A percentile compares a stretch with the other conserved stretches of the same genome.
Conservation (phyloP, 2,113 vertebrate genomes). For the Amazona vittata region DNA sequence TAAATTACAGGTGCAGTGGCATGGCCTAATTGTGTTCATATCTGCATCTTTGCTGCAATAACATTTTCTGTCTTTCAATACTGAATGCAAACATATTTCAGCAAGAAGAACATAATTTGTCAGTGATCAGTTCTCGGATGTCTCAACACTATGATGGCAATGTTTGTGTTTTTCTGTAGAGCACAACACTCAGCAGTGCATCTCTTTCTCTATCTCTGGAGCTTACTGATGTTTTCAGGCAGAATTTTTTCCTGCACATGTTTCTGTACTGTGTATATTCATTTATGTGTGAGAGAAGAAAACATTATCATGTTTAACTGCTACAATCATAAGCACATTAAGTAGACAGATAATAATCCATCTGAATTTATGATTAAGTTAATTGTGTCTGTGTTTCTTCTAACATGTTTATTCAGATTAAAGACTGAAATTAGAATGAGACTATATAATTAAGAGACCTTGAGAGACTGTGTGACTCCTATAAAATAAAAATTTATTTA, state of each 20-base stretch:
- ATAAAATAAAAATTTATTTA: constrained; percentile 41
- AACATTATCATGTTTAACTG: constrained; percentile 62
- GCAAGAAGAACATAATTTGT: background rate
- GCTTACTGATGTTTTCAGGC: background rate
- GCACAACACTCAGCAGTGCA: background rate
- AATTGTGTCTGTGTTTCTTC: constrained; percentile 62
- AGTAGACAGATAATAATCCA: constrained; percentile 60
- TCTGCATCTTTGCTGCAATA: background rate
- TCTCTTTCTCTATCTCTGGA: background rate
- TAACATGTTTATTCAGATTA: constrained; percentile 56
- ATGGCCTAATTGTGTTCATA: background rate
- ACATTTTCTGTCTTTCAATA: background rate
- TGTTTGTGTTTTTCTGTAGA: constrained; percentile 17
- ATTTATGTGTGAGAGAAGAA: constrained; percentile 44
- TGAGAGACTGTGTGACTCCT: background rate
- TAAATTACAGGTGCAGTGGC: background rate
- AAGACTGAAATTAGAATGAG: constrained; percentile 43
- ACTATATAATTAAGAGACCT: constrained; percentile 30
- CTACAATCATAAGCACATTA: constrained; percentile 66
- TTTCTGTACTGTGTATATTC: constrained; percentile 36
- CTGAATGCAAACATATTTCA: background rate
- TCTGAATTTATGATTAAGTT: constrained; percentile 65
- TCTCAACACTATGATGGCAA: background rate
- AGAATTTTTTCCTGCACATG: constrained; percentile 1
- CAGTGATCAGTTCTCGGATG: constrained; percentile 11